Evolutionary conservation across 2,797 vertebrate genomes (phyloP).

Genomic region (Sciurus vulgaris): DNA sequence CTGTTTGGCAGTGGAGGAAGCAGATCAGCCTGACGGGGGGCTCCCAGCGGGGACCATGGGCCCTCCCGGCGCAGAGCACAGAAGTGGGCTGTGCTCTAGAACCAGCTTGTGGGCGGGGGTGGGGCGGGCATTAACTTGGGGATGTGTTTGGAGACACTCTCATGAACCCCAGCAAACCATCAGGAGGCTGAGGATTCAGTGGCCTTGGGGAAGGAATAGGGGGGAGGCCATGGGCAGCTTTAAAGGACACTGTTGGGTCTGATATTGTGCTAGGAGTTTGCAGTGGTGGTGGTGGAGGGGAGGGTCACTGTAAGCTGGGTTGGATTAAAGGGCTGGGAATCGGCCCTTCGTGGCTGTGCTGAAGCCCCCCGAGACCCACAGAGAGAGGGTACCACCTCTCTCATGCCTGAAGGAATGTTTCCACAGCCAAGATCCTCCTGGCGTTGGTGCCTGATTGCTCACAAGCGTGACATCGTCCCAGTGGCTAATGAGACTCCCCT

Average conservation of each 20-base stretch:
- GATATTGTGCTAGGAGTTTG: neutral
- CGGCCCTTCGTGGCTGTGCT: neutral
- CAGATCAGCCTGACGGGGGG: neutral
- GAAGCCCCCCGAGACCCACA: neutral
- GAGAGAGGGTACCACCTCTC: neutral
- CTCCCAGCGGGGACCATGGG: rapidly evolving
- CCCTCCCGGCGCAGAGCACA: neutral
- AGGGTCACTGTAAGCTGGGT: neutral
- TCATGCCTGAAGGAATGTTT: neutral
- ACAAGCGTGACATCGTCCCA: neutral
- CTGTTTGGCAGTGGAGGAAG: neutral
- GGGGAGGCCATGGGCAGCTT: neutral
- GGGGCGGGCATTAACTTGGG: neutral
- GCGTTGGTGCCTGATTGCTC: neutral
- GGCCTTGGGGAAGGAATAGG: neutral
- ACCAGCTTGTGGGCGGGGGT: neutral
- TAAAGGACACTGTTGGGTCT: neutral
- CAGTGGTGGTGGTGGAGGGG: no score
- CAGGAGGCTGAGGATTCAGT: neutral
- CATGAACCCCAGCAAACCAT: neutral
- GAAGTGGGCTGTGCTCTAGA: neutral
- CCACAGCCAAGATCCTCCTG: constrained; percentile 21
- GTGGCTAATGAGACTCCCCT: constrained; percentile 34
- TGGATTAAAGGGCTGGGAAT: neutral
- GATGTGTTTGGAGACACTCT: neutral